A percentile compares a stretch with the other conserved stretches of the same genome.
Evolutionary conservation across 2,888 invertebrate genomes (phyloP).

Genomic region (Amphipoea oculea): DNA sequence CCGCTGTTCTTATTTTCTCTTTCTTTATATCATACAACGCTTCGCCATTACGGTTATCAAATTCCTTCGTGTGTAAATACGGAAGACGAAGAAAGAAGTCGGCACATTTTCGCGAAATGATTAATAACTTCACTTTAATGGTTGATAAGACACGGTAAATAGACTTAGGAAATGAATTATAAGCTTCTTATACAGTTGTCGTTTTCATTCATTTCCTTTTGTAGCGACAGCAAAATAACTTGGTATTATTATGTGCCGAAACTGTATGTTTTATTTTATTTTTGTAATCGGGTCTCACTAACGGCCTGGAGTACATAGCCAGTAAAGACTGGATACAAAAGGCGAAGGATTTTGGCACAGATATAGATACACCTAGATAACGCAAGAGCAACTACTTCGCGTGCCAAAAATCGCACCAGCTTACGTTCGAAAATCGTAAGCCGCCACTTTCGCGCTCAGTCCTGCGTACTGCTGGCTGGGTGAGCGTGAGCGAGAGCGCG

Average conservation of each 20-base stretch:
- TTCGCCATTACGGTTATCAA: neutral
- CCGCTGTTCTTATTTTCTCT: too few relatives aligned
- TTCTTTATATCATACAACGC: neutral
- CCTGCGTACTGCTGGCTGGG: too few relatives aligned
- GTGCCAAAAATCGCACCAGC: too few relatives aligned
- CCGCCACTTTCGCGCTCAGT: too few relatives aligned
- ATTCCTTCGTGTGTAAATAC: slow-evolving; percentile 16
- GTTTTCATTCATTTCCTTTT: slow-evolving; percentile 8
- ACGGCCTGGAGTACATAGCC: neutral
- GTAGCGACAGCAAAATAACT: slow-evolving; percentile 15
- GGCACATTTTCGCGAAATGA: slow-evolving; percentile 12
- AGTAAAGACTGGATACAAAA: neutral
- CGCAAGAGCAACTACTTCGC: too few relatives aligned
- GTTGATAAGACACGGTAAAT: slow-evolving; percentile 14
- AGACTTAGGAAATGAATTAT: slow-evolving; percentile 25
- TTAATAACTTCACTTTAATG: slow-evolving; percentile 7
- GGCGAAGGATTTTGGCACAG: neutral
- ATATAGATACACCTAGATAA: too few relatives aligned
- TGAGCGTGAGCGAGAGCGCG: too few relatives aligned
- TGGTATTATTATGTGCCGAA: too few relatives aligned
- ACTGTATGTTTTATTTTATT: too few relatives aligned
- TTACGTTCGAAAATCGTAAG: too few relatives aligned
- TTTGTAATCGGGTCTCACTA: neutral
- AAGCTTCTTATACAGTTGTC: neutral
- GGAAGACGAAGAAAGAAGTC: slow-evolving; percentile 23